Evolutionary conservation across 2,113 vertebrate species (phyloP).

Genomic region (Mobula birostris): DNA sequence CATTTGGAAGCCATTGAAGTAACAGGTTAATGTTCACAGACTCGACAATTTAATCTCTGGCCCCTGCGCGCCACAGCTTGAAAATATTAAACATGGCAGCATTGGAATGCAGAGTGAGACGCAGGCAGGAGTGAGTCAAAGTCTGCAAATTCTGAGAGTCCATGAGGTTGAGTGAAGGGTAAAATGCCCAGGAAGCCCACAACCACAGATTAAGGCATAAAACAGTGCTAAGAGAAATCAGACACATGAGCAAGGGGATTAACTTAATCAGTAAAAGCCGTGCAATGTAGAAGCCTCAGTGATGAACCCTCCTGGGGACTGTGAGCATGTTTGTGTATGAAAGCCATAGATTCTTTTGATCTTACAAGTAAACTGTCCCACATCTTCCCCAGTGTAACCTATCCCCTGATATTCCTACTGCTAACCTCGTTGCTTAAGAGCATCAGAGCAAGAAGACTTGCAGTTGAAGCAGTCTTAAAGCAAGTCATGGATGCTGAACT

Average conservation of each 20-base stretch:
- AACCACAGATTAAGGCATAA: neutral
- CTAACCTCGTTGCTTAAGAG: neutral
- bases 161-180: neutral
- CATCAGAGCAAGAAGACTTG: neutral
- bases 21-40: conserved; percentile 24
- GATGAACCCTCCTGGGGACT: neutral
- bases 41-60: neutral
- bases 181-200: neutral
- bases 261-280: neutral
- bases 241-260: neutral
- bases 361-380: neutral
- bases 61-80: conserved; percentile 3
- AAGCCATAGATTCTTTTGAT: neutral
- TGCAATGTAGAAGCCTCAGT: neutral
- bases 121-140: neutral
- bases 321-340: neutral
- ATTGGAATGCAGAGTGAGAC: conserved; percentile 18
- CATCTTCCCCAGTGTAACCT: neutral
- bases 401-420: neutral
- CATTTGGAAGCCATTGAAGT: conserved; percentile 27
- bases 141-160: conserved; percentile 2
- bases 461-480: neutral
- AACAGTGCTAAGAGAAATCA: too few relatives aligned
- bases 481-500: neutral
- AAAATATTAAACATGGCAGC: conserved; percentile 24